Evolutionary conservation across 23 tunicate genomes (phyloP), one percentile per base, ranked within the genome.

Genomic region (Halocynthia roretzi): DNA sequence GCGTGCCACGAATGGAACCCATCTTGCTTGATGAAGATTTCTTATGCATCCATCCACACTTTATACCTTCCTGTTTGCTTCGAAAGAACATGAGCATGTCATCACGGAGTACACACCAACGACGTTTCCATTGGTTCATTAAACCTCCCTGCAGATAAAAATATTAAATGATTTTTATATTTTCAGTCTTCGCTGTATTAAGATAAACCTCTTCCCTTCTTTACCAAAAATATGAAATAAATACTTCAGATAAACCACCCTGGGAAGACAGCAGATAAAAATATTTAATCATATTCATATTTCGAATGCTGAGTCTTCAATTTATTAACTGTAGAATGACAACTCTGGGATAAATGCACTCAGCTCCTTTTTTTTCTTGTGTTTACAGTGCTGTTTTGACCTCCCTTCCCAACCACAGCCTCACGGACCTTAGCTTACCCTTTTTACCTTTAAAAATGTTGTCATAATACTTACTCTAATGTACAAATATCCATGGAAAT

Each of bases 21-120:
- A 50, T 51, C 54, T 80, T 89, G 12, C 78, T 73, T 6, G 76
- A n/a, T 10, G 52, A 48, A 10, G 87, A 64, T 65, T 91, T 91
- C 71, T 82, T 81, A 71, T 53, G 62, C 71, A 91, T 71, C 97
- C 97, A 91, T 15, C 97, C 97, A 56, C 87, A 85, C 71, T 91
- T 91, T 54, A 91, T 62, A 67, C 80, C 68, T 51, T 91, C 97
- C 61, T 91, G 97, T 68, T 91, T 91, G 81, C 97, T 82, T 54
- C 97, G 87, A 80, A 91, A 91, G 71, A 81, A 77, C 97, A 91
- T 91, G 71, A 91, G 85, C 65, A 80, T 78, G 77, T 80, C 88
- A 86, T 91, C 88, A 62, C 84, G 82, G 5, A 91, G 60, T 5
- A 80, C 97, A 58, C 97, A 91, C 97, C 97, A 91, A 10, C 97